Conservation (phyloP, 2,113 vertebrate species). For the Cephalopterus ornatus region DNA sequence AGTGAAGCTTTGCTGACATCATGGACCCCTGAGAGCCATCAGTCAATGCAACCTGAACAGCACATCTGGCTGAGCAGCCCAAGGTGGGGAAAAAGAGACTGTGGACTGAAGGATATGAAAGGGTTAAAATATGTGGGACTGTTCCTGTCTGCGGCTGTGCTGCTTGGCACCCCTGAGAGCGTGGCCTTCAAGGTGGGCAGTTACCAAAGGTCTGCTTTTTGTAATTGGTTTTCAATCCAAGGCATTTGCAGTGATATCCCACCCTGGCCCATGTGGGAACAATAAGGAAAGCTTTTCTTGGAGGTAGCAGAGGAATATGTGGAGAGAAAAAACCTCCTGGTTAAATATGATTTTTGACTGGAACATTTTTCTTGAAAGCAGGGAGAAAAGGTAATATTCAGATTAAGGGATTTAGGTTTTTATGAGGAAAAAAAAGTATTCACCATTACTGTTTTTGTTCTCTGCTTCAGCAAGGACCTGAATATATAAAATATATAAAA, state of each 20-base stretch:
- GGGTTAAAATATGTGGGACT: not conserved
- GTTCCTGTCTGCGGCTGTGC: not conserved
- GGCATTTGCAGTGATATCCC: not conserved
- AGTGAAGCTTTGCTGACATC: not conserved
- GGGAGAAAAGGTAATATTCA: not conserved
- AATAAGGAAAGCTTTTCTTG: not conserved
- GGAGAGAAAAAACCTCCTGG: not conserved
- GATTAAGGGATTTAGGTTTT: not conserved
- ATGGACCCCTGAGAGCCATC: not conserved
- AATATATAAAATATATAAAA: not conserved
- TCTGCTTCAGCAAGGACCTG: not conserved
- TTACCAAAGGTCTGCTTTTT: not conserved
- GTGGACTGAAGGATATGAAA: not conserved
- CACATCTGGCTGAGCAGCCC: not conserved
- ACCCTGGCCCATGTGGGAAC: not conserved
- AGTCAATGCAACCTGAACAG: not conserved
- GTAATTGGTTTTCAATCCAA: not conserved
- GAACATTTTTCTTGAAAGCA: not conserved
- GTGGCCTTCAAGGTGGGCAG: not conserved
- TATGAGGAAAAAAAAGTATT: not conserved
- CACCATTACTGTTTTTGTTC: not conserved
- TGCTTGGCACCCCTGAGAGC: not conserved
- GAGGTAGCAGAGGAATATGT: not conserved
- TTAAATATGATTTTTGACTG: not conserved
- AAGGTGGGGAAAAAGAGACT: not conserved